Percentiles rank a stretch among this genome's conserved stretches.
These are phyloP conservation scores for Drosophila tropicalis DNA, from an alignment of 1,140 invertebrate species.

Conservation along the genomic window DNA sequence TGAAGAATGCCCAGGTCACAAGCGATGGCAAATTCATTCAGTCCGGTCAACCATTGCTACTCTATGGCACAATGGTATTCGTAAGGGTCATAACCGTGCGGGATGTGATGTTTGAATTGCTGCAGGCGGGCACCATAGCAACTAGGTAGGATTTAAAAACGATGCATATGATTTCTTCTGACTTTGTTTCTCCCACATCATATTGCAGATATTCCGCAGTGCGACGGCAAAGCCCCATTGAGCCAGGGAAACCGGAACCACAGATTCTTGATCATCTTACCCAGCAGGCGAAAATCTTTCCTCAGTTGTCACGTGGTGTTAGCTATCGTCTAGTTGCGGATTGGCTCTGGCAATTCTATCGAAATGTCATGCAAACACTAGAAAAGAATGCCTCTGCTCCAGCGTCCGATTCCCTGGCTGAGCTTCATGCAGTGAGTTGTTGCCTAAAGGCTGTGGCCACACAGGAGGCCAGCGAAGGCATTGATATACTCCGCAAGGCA, in stretches of 20 bases:
- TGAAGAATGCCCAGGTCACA: constrained; percentile 95
- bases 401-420: constrained; percentile 85
- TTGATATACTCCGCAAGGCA: constrained; percentile 91
- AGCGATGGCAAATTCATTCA: constrained; percentile 94
- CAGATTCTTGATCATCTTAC: constrained; percentile 96
- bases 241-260: constrained; percentile 89
- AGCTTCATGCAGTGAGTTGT: constrained; percentile 95
- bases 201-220: constrained; percentile 91
- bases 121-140: constrained; percentile 93
- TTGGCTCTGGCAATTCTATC: constrained; percentile 92
- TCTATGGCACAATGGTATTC: constrained; percentile 97
- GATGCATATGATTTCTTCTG: constrained; percentile 35
- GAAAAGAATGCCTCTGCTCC: constrained; percentile 76
- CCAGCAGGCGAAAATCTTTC: constrained; percentile 95
- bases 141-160: constrained; percentile 76
- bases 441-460: constrained; percentile 95
- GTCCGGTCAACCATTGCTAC: constrained; percentile 91
- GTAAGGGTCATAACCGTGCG: constrained; percentile 91
- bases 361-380: constrained; percentile 89
- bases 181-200: neutral
- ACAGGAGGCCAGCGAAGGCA: constrained; percentile 87
- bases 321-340: constrained; percentile 89
- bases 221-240: constrained; percentile 92
- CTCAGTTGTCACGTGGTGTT: constrained; percentile 90
- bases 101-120: constrained; percentile 88